Base-by-base conservation (phyloP, 1,140 invertebrate genomes). In the Brachionus koreanus region DNA sequence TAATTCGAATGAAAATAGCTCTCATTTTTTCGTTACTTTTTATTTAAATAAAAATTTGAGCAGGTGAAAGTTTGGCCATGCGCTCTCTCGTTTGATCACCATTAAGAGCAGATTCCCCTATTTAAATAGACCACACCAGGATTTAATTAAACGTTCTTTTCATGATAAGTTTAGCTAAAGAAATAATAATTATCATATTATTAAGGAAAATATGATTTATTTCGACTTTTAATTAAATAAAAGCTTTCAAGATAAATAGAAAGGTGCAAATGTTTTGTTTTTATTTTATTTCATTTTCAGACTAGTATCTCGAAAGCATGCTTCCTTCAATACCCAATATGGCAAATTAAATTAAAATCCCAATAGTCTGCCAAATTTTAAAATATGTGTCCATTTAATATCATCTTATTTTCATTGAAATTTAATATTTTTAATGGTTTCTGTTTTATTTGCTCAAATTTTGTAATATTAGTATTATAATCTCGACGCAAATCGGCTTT, bases 341-440 rank as follows among this genome's bases (percentile, higher is more conserved):
- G 49, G 49, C 49, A 57, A 57, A 57, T 57, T 57, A 57, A 57
- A 57, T 57, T 23, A 23, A 52, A 57, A 57, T 57, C 49, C 49
- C 49, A 57, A 57, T 57, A 57, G 49, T 57, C n/a, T 57, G 49
- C 49, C 49, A 57, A 19, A 57, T 19, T 57, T 39, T 9, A 10
- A 39, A 37, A 69, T 69, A 19, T 19, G 33, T 69, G 65, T 43
- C 65, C 65, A 39, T 69, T 39, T n/a, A 39, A 69, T 69, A 23
- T 29, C 61, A 25, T 19, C 9, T 57, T 19, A 6, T 52, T 52
- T 69, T 69, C 13, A 37, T 37, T 69, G 65, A 69, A 69, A 69
- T 69, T 69, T 42, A 69, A 69, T 69, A 69, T 69, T 69, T 69
- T 69, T 69, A 69, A 69, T 69, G 35, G 65, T 37, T 39, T 37